phyloP scores from a whole-genome alignment of 2,888 invertebrate species.

The Dryomyza anilis region DNA sequence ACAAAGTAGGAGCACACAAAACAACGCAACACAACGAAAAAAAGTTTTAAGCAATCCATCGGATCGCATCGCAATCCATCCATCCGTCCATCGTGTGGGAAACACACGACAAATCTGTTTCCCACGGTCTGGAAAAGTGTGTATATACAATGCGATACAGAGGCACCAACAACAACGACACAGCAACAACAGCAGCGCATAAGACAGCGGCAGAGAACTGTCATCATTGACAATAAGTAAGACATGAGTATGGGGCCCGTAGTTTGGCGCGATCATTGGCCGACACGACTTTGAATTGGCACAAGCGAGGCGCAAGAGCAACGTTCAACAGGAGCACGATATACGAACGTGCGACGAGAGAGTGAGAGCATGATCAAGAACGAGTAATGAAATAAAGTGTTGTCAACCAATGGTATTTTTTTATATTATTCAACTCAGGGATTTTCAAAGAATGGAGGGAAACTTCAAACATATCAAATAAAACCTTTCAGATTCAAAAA shows the following conservation, averaged over 20 bases:
- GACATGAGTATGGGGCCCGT: slow-evolving; percentile 48
- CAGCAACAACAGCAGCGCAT: slow-evolving; percentile 37
- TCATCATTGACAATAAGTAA: slow-evolving; percentile 60
- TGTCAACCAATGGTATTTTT: too few relatives aligned
- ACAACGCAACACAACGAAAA: slow-evolving; percentile 11
- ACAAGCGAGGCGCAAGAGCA: slow-evolving; percentile 39
- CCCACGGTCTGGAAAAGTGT: slow-evolving; percentile 61
- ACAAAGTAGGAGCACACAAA: not conserved
- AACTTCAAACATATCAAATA: too few relatives aligned
- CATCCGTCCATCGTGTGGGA: slow-evolving; percentile 62
- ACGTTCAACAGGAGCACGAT: slow-evolving; percentile 29
- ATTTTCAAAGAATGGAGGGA: too few relatives aligned
- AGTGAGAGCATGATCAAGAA: slow-evolving; percentile 22
- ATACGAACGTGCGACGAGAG: slow-evolving; percentile 18
- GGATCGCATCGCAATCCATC: slow-evolving; percentile 59
- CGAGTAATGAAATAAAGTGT: slow-evolving; percentile 19
- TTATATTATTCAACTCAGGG: too few relatives aligned
- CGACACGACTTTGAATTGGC: slow-evolving; percentile 36
- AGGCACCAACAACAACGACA: slow-evolving; percentile 31
- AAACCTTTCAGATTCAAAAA: too few relatives aligned
- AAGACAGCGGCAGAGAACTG: slow-evolving; percentile 49
- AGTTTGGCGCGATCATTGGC: slow-evolving; percentile 38
- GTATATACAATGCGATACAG: slow-evolving; percentile 43
- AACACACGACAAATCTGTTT: slow-evolving; percentile 62
- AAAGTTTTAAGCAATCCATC: slow-evolving; percentile 40